Evolutionary conservation across 2,888 invertebrate genomes (phyloP).

Genomic region (Limnephilus rhombicus): DNA sequence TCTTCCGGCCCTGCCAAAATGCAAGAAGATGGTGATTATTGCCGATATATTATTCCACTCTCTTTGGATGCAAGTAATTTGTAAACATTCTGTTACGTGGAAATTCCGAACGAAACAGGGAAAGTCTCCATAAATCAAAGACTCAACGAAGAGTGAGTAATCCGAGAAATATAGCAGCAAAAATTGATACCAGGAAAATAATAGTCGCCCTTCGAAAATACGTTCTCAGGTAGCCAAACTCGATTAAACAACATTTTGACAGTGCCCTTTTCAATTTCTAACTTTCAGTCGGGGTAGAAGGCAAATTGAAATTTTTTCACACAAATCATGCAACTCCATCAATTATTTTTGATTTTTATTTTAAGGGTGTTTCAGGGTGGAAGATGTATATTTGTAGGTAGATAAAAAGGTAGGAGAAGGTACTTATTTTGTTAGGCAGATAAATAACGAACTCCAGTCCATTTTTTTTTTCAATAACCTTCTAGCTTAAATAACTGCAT

Average conservation of each 20-base stretch:
- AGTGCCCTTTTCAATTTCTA: slow-evolving; percentile 7
- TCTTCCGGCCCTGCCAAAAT: neutral
- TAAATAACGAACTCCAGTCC: neutral
- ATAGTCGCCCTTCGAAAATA: neutral
- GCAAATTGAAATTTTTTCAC: neutral
- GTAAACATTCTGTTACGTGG: neutral
- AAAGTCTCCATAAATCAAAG: slow-evolving; percentile 10
- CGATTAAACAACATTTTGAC: neutral
- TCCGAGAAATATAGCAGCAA: neutral
- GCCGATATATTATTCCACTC: neutral
- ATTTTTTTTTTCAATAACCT: too few relatives aligned
- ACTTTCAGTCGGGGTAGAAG: neutral
- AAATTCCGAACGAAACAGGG: neutral
- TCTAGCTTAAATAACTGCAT: too few relatives aligned
- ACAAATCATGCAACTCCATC: neutral
- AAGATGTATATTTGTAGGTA: too few relatives aligned
- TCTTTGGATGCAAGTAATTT: slow-evolving; percentile 20
- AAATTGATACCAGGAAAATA: neutral
- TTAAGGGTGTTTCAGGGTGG: neutral
- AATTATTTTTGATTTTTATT: neutral
- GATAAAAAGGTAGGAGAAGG: neutral
- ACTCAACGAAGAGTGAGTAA: slow-evolving; percentile 17
- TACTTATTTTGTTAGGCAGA: neutral
- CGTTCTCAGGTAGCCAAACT: neutral
- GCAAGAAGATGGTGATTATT: neutral